phyloP scores from a whole-genome alignment of 2,888 invertebrate species.

The Bibio marci region DNA sequence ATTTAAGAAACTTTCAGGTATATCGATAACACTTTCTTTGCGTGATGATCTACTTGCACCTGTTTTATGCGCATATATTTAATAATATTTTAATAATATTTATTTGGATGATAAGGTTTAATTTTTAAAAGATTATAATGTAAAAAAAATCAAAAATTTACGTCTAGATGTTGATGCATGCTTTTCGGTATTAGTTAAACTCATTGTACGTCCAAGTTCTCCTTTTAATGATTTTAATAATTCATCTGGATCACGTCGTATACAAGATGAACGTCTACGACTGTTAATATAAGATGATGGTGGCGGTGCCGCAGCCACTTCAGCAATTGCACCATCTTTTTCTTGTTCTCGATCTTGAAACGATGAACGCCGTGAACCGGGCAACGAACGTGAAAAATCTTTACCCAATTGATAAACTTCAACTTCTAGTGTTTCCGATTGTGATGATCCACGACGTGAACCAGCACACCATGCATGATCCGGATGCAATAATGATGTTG shows the following conservation, averaged over 20 bases:
- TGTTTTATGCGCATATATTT: constrained; percentile 9
- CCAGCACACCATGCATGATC: constrained; percentile 68
- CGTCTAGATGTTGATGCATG: constrained; percentile 40
- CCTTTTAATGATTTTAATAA: constrained; percentile 64
- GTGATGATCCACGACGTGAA: constrained; percentile 73
- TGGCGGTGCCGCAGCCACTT: constrained; percentile 24
- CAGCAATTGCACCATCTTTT: constrained; percentile 30
- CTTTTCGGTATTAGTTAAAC: constrained; percentile 35
- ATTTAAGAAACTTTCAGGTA: constrained; percentile 26
- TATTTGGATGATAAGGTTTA: too few relatives aligned
- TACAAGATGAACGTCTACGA: constrained; percentile 60
- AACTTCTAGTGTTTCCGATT: constrained; percentile 71
- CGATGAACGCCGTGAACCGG: constrained; percentile 69
- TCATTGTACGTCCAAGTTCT: constrained; percentile 67
- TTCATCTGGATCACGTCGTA: constrained; percentile 70
- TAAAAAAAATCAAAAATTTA: too few relatives aligned
- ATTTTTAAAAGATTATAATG: too few relatives aligned
- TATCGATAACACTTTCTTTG: constrained; percentile 40
- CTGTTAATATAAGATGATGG: constrained; percentile 34
- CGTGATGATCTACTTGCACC: constrained; percentile 31
- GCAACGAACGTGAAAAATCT: constrained; percentile 71
- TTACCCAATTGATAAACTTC: constrained; percentile 72
- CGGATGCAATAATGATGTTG: constrained; percentile 62
- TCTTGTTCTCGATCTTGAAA: constrained; percentile 54
- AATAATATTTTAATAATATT: too few relatives aligned